Evolutionary conservation across 2,113 vertebrate species (phyloP).

Genomic region (Megaptera novaeangliae): DNA sequence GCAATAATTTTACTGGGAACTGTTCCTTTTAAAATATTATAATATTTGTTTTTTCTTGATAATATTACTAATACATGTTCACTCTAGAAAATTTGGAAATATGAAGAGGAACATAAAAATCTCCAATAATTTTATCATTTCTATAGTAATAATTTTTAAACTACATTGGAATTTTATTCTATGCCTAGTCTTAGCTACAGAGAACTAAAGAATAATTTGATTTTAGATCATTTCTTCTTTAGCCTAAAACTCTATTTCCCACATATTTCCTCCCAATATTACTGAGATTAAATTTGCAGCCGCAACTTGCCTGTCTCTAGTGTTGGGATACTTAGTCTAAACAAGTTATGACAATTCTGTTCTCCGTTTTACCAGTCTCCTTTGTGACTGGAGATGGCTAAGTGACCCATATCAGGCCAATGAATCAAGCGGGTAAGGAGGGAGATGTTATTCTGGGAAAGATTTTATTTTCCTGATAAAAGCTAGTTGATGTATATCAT

Average conservation of each 20-base stretch:
- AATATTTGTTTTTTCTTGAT: background rate
- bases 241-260: background rate
- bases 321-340: background rate
- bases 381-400: background rate
- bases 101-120: background rate
- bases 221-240: constrained; percentile 13
- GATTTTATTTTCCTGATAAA: background rate
- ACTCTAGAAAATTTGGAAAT: background rate
- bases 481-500: background rate
- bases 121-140: background rate
- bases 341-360: background rate
- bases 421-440: background rate
- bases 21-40: background rate
- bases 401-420: background rate
- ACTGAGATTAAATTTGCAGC: background rate
- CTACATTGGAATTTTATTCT: constrained; percentile 24
- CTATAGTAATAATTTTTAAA: background rate
- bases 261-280: background rate
- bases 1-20: background rate
- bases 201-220: constrained; percentile 29
- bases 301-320: background rate
- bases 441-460: background rate
- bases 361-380: background rate
- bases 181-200: background rate
- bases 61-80: background rate